These are phyloP conservation scores for Hymenochirus boettgeri DNA, from an alignment of 2,113 vertebrate species.

Conservation along the genomic window DNA sequence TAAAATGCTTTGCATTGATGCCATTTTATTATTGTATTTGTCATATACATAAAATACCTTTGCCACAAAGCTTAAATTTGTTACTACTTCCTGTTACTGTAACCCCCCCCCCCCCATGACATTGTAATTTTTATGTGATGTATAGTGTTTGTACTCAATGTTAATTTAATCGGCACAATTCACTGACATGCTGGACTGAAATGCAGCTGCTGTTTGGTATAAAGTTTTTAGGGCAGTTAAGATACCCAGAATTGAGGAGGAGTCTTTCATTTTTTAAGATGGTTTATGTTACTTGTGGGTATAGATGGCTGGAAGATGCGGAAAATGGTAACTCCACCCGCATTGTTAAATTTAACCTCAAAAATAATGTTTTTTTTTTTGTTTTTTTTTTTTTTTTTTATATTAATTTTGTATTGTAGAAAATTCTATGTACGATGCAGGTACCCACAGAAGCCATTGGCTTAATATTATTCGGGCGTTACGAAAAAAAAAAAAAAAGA, in stretches of 20 bases:
- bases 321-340: background rate
- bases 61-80: slow-evolving; percentile 83
- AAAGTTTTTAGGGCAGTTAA: slow-evolving; percentile 75
- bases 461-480: slow-evolving; percentile 89
- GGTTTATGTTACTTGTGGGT: slow-evolving; percentile 85
- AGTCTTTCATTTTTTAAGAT: slow-evolving; percentile 84
- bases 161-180: slow-evolving; percentile 99
- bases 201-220: slow-evolving; percentile 89
- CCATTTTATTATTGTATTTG: slow-evolving; percentile 77
- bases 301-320: background rate
- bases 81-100: slow-evolving; percentile 93
- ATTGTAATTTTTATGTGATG: slow-evolving; percentile 91
- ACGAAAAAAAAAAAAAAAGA: slow-evolving; percentile 72
- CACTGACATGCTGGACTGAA: slow-evolving; percentile 99
- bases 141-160: slow-evolving; percentile 96
- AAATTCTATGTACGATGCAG: slow-evolving; percentile 78
- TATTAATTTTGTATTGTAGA: slow-evolving; percentile 58
- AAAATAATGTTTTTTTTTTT: slow-evolving; percentile 46
- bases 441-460: slow-evolving; percentile 88
- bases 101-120: slow-evolving; percentile 76
- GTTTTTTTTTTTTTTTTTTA: slow-evolving; percentile 65
- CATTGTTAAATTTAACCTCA: background rate
- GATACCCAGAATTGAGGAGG: slow-evolving; percentile 83
- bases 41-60: slow-evolving; percentile 75
- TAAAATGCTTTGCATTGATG: slow-evolving; percentile 75